These are phyloP conservation scores for Operophtera brumata DNA, from an alignment of 2,888 invertebrate species.

Conservation along the genomic window DNA sequence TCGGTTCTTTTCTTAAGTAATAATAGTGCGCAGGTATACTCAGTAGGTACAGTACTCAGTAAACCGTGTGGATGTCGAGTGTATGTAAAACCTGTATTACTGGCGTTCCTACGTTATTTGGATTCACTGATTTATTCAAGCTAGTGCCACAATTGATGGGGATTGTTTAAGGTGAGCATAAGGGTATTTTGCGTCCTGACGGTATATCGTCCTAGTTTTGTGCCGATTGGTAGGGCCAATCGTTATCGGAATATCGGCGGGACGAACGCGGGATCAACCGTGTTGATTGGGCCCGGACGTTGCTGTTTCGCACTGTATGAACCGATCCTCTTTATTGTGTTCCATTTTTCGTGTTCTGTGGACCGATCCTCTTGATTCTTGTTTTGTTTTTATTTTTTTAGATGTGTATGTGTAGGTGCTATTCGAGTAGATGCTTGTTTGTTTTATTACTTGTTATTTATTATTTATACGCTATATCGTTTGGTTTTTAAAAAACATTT, in stretches of 20 bases:
- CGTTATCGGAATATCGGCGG: conserved; percentile 26
- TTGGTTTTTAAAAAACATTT: no score
- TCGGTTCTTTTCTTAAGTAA: no score
- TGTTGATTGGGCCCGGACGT: conserved; percentile 58
- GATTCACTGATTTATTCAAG: no score
- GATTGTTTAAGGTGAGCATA: background rate
- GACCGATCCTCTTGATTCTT: background rate
- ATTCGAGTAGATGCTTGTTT: background rate
- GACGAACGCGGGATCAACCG: conserved; percentile 44
- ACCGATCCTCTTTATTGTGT: conserved; percentile 23
- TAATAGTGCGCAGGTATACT: no score
- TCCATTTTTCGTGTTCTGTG: conserved; percentile 8
- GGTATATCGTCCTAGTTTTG: background rate
- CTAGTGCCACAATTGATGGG: no score
- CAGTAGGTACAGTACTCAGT: no score
- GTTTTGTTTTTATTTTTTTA: background rate
- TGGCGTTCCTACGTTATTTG: no score
- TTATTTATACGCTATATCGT: background rate
- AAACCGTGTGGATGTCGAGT: no score
- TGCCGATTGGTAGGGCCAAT: conserved; percentile 6
- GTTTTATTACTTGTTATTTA: background rate
- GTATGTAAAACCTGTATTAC: no score
- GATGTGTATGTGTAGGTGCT: background rate
- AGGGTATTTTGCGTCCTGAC: background rate
- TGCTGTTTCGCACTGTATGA: conserved; percentile 25